Conservation (phyloP, 2,888 invertebrate species). For the Liposcelis brunnea region DNA sequence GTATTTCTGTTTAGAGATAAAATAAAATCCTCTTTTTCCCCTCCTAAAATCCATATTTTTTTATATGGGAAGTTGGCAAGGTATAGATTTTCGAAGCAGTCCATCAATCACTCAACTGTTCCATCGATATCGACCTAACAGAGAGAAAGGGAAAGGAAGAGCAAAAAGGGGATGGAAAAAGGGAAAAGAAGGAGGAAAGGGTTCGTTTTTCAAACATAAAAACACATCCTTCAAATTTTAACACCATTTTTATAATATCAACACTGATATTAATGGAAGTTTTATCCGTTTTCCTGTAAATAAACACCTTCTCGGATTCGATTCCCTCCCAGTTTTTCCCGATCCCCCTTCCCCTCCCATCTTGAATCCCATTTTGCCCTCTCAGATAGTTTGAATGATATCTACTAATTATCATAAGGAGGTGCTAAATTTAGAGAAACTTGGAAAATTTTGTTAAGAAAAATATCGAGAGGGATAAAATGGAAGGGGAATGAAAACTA, state of each 20-base stretch:
- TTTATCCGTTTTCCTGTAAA: too few relatives aligned
- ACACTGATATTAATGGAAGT: too few relatives aligned
- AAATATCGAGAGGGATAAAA: too few relatives aligned
- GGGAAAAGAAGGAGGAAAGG: not conserved
- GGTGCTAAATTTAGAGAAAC: slow-evolving; percentile 9
- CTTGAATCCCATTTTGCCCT: slow-evolving; percentile 9
- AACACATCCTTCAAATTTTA: too few relatives aligned
- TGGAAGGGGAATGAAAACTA: too few relatives aligned
- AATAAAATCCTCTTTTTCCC: not conserved
- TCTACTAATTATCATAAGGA: not conserved
- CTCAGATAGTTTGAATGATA: slow-evolving; percentile 2
- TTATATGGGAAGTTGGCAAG: not conserved
- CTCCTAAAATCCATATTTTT: not conserved
- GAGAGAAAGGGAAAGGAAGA: not conserved
- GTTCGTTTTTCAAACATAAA: too few relatives aligned
- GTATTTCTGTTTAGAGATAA: too few relatives aligned
- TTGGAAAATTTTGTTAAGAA: too few relatives aligned
- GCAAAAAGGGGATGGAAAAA: slow-evolving; percentile 2
- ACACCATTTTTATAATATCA: too few relatives aligned
- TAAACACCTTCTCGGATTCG: slow-evolving; percentile 10
- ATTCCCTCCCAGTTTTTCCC: slow-evolving; percentile 11
- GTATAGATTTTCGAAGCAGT: slow-evolving; percentile 1
- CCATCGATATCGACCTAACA: too few relatives aligned
- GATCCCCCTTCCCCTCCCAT: slow-evolving; percentile 12
- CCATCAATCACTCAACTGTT: not conserved